Evolutionary conservation across 2,888 invertebrate species (phyloP).

Genomic region (Drosophila mercatorum): DNA sequence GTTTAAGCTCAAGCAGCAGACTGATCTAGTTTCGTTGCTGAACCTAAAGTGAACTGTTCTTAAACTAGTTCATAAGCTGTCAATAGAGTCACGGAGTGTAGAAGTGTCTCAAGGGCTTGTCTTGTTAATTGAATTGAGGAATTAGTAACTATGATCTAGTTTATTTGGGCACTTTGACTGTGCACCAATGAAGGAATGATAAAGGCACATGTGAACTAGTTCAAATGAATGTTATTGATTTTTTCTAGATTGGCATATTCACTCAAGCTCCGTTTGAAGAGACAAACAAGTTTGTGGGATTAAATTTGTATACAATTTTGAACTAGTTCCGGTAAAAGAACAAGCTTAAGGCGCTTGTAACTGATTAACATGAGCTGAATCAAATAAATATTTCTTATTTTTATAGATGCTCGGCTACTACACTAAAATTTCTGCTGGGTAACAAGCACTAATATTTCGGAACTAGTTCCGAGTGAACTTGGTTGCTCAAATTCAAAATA

Average conservation of each 20-base stretch:
- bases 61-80: constrained; percentile 2
- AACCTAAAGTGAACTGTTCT: neutral
- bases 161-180: neutral
- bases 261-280: neutral
- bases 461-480: neutral
- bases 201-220: neutral
- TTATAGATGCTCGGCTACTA: no score
- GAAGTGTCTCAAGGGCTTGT: neutral
- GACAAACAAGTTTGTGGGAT: no score
- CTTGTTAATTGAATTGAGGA: neutral
- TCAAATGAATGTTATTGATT: neutral
- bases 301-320: accelerated
- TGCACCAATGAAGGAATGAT: neutral
- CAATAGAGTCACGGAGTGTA: neutral
- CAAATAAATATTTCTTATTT: neutral
- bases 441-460: no score
- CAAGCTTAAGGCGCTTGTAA: neutral
- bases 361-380: neutral
- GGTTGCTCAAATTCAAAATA: neutral
- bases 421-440: neutral
- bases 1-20: neutral
- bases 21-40: neutral
- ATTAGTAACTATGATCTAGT: neutral
- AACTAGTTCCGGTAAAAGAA: neutral
- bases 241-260: neutral